A percentile compares a stretch with the other conserved stretches of the same genome.
These are phyloP conservation scores for Trachops cirrhosus DNA, from an alignment of 2,797 vertebrate genomes.

Conservation along the genomic window DNA sequence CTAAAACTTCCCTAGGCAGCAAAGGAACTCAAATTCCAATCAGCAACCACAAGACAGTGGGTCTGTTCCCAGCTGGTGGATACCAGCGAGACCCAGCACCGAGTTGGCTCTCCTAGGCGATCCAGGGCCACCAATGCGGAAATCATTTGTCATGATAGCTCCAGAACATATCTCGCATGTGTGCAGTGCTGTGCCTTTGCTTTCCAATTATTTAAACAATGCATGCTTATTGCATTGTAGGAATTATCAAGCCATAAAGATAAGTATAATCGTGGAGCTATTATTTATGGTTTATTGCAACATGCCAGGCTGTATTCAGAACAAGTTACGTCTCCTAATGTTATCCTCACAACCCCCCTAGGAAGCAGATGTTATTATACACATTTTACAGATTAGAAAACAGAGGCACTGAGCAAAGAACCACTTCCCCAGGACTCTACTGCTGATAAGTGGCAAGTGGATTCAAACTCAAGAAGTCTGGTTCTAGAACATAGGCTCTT, in stretches of 20 bases:
- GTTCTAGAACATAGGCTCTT: background rate
- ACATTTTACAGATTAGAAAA: background rate
- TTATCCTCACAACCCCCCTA: background rate
- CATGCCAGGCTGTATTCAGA: background rate
- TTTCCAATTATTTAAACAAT: background rate
- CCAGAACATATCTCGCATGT: background rate
- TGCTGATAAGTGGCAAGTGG: background rate
- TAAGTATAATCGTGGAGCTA: background rate
- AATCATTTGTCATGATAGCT: background rate
- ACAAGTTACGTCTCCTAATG: background rate
- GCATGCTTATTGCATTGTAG: background rate
- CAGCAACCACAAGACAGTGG: background rate
- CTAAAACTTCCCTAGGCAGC: background rate
- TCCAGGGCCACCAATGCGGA: accelerated
- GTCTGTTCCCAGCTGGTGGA: background rate
- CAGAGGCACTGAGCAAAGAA: background rate
- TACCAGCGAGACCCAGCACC: too few species aligned
- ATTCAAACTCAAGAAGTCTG: background rate
- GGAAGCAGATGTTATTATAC: background rate
- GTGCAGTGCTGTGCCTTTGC: accelerated
- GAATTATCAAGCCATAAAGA: background rate
- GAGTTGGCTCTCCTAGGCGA: accelerated
- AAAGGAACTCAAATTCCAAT: background rate
- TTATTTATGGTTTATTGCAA: background rate
- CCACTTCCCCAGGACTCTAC: background rate